Evolutionary conservation across 2,888 invertebrate genomes (phyloP), one percentile per base, ranked within the genome.

Genomic region (Aspidiotus destructor): DNA sequence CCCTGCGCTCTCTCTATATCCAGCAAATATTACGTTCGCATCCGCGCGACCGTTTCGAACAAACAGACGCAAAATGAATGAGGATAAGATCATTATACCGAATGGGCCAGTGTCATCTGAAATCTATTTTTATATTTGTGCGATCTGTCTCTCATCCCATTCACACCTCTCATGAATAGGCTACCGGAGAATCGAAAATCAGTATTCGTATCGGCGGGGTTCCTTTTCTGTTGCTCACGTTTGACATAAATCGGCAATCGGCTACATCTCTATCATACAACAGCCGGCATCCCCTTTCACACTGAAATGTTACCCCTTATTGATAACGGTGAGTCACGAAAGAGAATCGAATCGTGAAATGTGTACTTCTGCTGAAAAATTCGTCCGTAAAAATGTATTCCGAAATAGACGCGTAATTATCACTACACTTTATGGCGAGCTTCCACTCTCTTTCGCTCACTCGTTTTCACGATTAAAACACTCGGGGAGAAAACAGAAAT

Each of bases 251-350:
- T 65, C 65, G 65, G 42, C 65, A 57, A 58, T 65, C 65, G 65
- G 65, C 57, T 57, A 65, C 65, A 65, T 65, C 65, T 65, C 65
- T 65, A 65, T 65, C 65, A 58, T 65, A 40, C 40, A 42, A 65
- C 65, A 65, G 57, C 65, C 65, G 65, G 65, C 65, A 58, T 65
- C 58, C 55, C 16, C 42, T 55, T 40, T 64, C 55, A 41, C 52
- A 52, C 40, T 40, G n/a, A 62, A 16, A 41, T 62, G 40, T 62
- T 52, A 44, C 40, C 40, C 62, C 40, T 28, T 17, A 11, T 10
- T 28, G 28, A 28, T 28, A 28, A 28, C 28, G 28, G 28, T 28
- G 28, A 28, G 28, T 28, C 28, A 28, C 28, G 28, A 28, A 28
- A 28, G 28, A 28, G 28, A 28, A 28, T 28, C 28, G 28, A 28